Evolutionary conservation across 2,113 vertebrate species (phyloP).

Genomic region (Siphamia tubifer): DNA sequence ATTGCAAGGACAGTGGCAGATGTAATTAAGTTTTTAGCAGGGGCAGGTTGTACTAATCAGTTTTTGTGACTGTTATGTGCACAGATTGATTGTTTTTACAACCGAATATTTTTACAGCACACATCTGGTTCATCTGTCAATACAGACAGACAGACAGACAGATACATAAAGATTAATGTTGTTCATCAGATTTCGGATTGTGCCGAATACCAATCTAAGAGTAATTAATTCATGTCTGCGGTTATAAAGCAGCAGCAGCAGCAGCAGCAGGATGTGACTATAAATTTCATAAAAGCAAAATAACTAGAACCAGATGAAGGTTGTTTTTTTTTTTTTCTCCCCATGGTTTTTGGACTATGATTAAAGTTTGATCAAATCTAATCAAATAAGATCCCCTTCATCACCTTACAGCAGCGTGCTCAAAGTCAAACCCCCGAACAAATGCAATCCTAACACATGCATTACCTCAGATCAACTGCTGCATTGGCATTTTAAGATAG

Average conservation of each 20-base stretch:
- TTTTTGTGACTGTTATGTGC: background rate
- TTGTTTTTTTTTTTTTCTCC: background rate
- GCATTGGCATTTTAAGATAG: conserved; percentile 29
- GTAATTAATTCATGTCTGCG: conserved; percentile 41
- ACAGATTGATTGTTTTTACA: background rate
- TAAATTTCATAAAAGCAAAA: conserved; percentile 42
- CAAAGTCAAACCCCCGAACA: too few species aligned
- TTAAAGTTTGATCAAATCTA: conserved; percentile 50
- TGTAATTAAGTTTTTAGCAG: background rate
- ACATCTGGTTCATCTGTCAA: background rate
- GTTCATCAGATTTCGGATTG: conserved; percentile 4
- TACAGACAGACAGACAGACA: background rate
- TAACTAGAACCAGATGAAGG: conserved; percentile 26
- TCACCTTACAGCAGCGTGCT: conserved; percentile 18
- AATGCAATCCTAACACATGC: too few species aligned
- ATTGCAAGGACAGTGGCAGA: background rate
- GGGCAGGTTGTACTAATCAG: background rate
- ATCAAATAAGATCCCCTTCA: conserved; percentile 40
- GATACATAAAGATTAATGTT: background rate
- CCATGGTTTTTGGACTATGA: conserved; percentile 10
- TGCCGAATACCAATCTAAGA: conserved; percentile 29
- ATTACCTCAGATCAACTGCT: conserved; percentile 25
- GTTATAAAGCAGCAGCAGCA: conserved; percentile 32
- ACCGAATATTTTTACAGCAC: background rate
- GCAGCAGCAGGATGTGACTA: conserved; percentile 30